These are phyloP conservation scores for Aphidius colemani DNA, from an alignment of 2,888 invertebrate genomes.

Conservation along the genomic window DNA sequence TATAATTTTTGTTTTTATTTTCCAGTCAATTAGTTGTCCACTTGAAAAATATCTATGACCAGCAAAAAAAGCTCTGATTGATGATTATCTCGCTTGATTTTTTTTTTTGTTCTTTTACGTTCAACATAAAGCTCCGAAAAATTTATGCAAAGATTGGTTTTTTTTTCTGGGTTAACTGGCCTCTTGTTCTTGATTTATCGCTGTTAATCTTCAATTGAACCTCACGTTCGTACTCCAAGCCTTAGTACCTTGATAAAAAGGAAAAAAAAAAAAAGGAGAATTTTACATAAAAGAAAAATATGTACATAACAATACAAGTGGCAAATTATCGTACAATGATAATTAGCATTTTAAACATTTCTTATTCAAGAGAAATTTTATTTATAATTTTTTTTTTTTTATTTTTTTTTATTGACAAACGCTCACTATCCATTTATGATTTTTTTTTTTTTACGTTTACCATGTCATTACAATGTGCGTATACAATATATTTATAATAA, in stretches of 20 bases:
- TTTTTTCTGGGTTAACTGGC: constrained; percentile 32
- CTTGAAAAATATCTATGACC: too few relatives aligned
- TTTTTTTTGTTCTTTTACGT: neutral
- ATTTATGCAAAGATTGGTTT: constrained; percentile 33
- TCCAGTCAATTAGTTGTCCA: too few relatives aligned
- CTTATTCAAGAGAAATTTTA: constrained; percentile 50
- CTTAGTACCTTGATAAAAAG: constrained; percentile 6
- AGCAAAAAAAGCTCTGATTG: too few relatives aligned
- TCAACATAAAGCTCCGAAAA: constrained; percentile 24
- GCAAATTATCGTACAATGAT: constrained; percentile 47
- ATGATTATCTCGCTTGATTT: neutral
- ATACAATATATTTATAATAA: constrained; percentile 55
- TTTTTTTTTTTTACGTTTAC: constrained; percentile 7
- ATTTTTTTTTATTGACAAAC: constrained; percentile 37
- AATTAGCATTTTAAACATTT: constrained; percentile 52
- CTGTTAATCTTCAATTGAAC: constrained; percentile 5
- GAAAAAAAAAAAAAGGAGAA: neutral
- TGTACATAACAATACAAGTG: constrained; percentile 1
- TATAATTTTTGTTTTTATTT: too few relatives aligned
- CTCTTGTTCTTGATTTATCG: constrained; percentile 31
- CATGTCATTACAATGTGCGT: constrained; percentile 50
- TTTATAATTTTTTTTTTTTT: constrained; percentile 17
- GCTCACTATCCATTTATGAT: constrained; percentile 22
- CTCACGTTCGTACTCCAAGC: neutral
- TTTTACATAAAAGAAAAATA: neutral